Conservation (phyloP, 2,797 vertebrate genomes). For the Oreortyx pictus region DNA sequence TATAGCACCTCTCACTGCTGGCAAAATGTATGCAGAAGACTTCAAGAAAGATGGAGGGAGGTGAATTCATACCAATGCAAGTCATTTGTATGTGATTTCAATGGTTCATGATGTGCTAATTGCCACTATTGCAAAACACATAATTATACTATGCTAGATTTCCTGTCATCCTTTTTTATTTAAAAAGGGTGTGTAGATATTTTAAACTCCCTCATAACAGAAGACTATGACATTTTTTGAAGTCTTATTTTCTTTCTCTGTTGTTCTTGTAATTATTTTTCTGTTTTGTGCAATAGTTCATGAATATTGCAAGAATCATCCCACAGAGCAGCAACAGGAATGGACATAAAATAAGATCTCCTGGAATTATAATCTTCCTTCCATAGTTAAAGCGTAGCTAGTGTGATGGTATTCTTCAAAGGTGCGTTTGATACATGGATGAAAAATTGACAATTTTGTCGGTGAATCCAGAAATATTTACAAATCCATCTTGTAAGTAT, state of each 20-base stretch:
- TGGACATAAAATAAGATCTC: background rate
- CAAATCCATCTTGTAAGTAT: background rate
- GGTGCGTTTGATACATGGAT: background rate
- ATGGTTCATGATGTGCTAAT: background rate
- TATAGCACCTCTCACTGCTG: background rate
- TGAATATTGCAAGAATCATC: background rate
- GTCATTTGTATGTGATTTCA: background rate
- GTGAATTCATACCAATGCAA: background rate
- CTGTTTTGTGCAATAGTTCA: background rate
- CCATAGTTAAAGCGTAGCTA: background rate
- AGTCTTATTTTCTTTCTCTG: background rate
- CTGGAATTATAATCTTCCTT: background rate
- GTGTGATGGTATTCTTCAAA: background rate
- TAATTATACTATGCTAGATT: background rate
- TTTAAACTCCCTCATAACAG: background rate
- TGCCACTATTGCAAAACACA: fast-evolving
- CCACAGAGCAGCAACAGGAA: background rate
- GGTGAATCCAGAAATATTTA: background rate
- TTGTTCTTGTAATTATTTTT: background rate
- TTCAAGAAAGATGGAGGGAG: background rate
- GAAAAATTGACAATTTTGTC: background rate
- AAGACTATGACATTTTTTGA: background rate
- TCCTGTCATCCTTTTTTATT: background rate
- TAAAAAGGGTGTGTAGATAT: background rate
- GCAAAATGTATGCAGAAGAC: background rate